Evolutionary conservation across 2,888 invertebrate genomes (phyloP), one percentile per base, ranked within the genome.

Genomic region (Theretra japonica): DNA sequence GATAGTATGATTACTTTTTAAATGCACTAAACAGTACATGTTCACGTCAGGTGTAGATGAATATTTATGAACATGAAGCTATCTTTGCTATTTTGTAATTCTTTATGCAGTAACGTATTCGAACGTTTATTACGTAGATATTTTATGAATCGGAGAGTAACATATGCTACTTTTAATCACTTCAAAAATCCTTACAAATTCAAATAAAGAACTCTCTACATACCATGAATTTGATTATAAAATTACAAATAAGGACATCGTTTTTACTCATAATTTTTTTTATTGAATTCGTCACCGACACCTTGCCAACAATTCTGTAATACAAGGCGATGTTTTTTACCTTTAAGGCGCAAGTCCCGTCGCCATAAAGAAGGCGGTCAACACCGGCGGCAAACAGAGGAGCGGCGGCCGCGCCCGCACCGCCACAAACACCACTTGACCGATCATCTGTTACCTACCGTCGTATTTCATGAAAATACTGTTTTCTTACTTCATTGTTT

Each of bases 331-430:
- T 33, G 23, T 68, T 57, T 71, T 58, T 56, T 56, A 48, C 7
- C 30, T 68, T 57, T 41, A 73, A 73, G 77, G 76, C 81, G 79
- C 80, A 81, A 83, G 82, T 83, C 80, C 80, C 80, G 88, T 85
- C 86, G 80, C 85, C 86, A 86, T 94, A 94, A 94, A 94, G 92
- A 92, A 90, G 79, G 78, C 86, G 88, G 82, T 87, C 90, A 93
- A 91, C 93, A 91, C 76, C 75, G 79, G 80, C 74, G 65, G 83
- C 89, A 93, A 93, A 93, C 88, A 93, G 76, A 86, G 93, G 94
- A 81, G 94, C 84, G 92, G 81, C 88, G 79, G 79, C 85, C 90
- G 86, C 90, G 82, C 89, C 88, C 87, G 79, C 82, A 19, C 71
- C 76, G 76, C 80, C 80, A 82, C 88, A 90, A 89, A 88, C 89